phyloP scores from a whole-genome alignment of 2,113 vertebrate species.

The rat (Rattus norvegicus) region DNA sequence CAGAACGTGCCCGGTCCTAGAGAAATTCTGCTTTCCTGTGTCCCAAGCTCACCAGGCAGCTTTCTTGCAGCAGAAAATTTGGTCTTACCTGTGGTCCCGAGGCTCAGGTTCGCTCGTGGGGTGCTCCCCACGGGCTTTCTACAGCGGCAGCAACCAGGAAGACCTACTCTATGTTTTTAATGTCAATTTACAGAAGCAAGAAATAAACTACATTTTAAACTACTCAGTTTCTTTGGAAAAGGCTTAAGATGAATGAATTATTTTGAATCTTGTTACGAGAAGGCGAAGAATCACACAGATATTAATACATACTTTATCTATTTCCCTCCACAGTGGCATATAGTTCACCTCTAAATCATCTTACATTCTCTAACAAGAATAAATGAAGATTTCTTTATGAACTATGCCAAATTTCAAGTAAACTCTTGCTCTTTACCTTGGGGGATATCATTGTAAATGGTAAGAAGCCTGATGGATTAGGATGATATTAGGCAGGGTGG shows the following conservation, averaged over 20 bases:
- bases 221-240: neutral
- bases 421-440: conserved; percentile 7
- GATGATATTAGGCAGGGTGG: neutral
- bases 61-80: no score
- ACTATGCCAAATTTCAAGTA: conserved; percentile 36
- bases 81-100: no score
- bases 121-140: no score
- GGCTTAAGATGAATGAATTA: neutral
- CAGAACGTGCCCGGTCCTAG: no score
- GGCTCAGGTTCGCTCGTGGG: no score
- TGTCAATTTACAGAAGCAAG: neutral
- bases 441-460: conserved; percentile 50
- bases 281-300: neutral
- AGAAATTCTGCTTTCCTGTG: no score
- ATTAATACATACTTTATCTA: neutral
- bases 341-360: neutral
- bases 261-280: neutral
- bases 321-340: neutral
- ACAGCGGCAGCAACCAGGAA: no score
- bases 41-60: no score
- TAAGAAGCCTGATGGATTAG: conserved; percentile 26
- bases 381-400: conserved; percentile 29
- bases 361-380: neutral
- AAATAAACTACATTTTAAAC: neutral
- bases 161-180: conserved; percentile 3